A percentile compares a stretch with the other conserved stretches of the same genome.
Conservation (phyloP, 2,113 vertebrate genomes). For the Bambusicola thoracicus region DNA sequence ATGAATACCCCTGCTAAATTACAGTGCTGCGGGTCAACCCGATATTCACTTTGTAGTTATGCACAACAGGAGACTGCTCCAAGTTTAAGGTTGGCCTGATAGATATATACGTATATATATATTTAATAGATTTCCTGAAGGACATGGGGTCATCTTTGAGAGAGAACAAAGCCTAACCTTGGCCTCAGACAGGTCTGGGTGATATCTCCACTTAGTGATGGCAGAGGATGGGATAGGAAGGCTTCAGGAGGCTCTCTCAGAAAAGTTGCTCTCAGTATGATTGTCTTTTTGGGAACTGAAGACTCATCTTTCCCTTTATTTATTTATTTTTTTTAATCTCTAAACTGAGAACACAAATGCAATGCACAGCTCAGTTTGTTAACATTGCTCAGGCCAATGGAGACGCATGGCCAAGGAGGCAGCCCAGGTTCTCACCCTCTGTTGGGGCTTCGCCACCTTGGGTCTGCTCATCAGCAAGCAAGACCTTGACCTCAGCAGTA, state of each 20-base stretch:
- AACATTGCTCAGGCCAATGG: background rate
- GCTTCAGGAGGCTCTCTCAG: background rate
- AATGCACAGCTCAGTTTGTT: background rate
- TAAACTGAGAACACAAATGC: background rate
- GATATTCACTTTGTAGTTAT: background rate
- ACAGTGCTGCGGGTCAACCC: background rate
- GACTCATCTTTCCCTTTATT: background rate
- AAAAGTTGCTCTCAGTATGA: background rate
- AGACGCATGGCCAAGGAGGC: background rate
- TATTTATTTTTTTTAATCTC: background rate
- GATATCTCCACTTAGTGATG: accelerated
- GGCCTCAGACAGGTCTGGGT: background rate
- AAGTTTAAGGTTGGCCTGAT: background rate
- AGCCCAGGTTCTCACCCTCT: background rate
- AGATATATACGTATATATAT: background rate
- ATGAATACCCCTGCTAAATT: background rate
- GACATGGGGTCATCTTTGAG: background rate
- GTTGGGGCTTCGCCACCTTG: accelerated
- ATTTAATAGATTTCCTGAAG: background rate
- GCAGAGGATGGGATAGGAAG: background rate
- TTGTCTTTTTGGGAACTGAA: background rate
- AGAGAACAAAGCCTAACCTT: background rate
- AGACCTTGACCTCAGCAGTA: background rate
- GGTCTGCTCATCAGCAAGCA: background rate
- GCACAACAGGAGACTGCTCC: background rate